Base-by-base conservation (phyloP, 2,113 vertebrate genomes). In the Thunnus thynnus region DNA sequence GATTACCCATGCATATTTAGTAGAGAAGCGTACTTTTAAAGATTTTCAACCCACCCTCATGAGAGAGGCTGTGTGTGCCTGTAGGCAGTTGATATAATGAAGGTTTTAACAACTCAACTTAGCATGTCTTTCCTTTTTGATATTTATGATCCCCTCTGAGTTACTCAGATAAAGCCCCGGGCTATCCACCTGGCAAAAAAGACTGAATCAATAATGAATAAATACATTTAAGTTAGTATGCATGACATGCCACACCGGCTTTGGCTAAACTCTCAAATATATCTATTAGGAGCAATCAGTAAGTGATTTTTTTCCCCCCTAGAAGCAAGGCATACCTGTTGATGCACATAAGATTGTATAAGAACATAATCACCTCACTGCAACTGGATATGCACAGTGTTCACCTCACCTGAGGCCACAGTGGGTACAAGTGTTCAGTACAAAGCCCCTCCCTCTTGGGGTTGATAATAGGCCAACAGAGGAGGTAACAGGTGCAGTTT, bases 401-500 rank as follows among this genome's bases (percentile, higher is more conserved):
- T 76, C 54, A 64, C 57, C 66, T 85, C 83, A 72, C 60, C 74
- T 76, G 65, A 56, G 46, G 32, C 66, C 60, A 68, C 77, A 78
- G 81, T 84, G 78, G 76, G 69, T 63, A 17, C 61, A 61, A 86
- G 79, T 78, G 74, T 74, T 86, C 72, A 67, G 62, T 0, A 11
- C 11, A 63, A 78, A 75, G 80, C 86, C 48, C 82, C 86, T 61
- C 86, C 87, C 51, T 44, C 46, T n/a, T 52, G 61, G 30, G 54
- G 56, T 67, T 57, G 75, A 88, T 91, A 83, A 93, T 80, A 63
- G 86, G 46, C 83, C 22, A 60, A 62, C 58, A 62, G 76, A 60
- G 66, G 69, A 51, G 58, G 74, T 82, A 92, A 92, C 93, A 94
- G 93, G 93, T 94, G 92, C 87, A 70, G 73, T 78, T 78, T 86